Conservation (phyloP, 2,113 vertebrate genomes). For the Antechinus stuartii region DNA sequence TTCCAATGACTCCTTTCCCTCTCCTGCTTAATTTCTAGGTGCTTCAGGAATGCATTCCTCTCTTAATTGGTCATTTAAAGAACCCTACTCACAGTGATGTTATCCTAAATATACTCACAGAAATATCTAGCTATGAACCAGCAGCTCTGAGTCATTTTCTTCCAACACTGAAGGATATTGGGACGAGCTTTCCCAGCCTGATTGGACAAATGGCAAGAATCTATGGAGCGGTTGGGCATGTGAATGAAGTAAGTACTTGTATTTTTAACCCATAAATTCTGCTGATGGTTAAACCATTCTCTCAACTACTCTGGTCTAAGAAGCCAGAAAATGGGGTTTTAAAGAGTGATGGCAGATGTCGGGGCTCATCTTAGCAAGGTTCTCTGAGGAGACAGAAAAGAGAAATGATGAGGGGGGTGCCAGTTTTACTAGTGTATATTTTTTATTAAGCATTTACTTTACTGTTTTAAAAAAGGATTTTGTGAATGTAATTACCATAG, state of each 20-base stretch:
- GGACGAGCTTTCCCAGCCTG: constrained; percentile 86
- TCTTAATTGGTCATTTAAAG: constrained; percentile 85
- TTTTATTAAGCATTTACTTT: too few relatives aligned
- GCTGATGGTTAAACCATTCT: not conserved
- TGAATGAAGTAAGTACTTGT: constrained; percentile 88
- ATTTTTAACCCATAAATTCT: constrained; percentile 11
- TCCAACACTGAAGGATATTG: constrained; percentile 85
- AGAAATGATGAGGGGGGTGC: not conserved
- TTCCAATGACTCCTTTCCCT: not conserved
- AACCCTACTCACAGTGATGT: constrained; percentile 87
- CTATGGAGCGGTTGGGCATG: constrained; percentile 91
- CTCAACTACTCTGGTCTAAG: not conserved
- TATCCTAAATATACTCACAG: constrained; percentile 87
- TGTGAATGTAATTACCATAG: not conserved
- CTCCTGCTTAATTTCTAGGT: constrained; percentile 82
- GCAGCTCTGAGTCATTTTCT: constrained; percentile 87
- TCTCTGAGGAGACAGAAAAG: not conserved
- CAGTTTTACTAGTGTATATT: not conserved
- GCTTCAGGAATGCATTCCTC: constrained; percentile 89
- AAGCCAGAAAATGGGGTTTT: not conserved
- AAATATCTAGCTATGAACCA: constrained; percentile 90
- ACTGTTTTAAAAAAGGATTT: not conserved
- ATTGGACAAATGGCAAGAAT: constrained; percentile 92
- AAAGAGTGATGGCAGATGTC: not conserved
- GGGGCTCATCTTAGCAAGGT: not conserved